These are phyloP conservation scores for Nasonovia ribisnigri DNA, from an alignment of 2,888 invertebrate genomes.

Conservation along the genomic window DNA sequence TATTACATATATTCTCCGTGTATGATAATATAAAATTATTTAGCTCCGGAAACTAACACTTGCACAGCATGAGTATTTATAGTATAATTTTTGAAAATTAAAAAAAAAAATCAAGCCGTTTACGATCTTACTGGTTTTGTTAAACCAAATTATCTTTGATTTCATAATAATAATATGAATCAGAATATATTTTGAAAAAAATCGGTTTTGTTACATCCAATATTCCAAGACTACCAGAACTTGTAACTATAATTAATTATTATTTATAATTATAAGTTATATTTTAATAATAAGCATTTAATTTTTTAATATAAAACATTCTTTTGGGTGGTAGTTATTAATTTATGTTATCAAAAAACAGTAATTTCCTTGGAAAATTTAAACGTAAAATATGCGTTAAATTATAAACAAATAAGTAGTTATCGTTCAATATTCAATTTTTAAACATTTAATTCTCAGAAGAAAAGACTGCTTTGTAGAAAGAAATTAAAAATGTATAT, in stretches of 20 bases:
- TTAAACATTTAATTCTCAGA: not conserved
- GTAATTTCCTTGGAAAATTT: not conserved
- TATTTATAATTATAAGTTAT: not conserved
- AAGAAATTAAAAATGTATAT: not conserved
- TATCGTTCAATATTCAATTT: not conserved
- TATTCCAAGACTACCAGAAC: not conserved
- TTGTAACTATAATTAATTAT: not conserved
- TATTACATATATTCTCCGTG: not conserved
- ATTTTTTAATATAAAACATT: too few species aligned
- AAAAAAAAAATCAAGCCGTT: not conserved
- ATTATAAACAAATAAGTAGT: not conserved
- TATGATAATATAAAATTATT: not conserved
- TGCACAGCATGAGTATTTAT: not conserved
- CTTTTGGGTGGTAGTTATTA: not conserved
- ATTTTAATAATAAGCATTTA: too few species aligned
- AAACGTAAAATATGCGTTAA: not conserved
- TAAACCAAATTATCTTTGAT: not conserved
- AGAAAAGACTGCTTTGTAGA: not conserved
- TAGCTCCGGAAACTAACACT: not conserved
- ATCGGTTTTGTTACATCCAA: not conserved
- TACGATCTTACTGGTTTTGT: not conserved
- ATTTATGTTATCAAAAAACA: not conserved
- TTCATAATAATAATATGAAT: not conserved
- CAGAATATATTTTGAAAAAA: not conserved
- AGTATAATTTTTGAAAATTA: not conserved